Percentiles rank a stretch among this genome's conserved stretches.
Conservation (phyloP, 2,888 invertebrate species). For the Loripinus fragilis region DNA sequence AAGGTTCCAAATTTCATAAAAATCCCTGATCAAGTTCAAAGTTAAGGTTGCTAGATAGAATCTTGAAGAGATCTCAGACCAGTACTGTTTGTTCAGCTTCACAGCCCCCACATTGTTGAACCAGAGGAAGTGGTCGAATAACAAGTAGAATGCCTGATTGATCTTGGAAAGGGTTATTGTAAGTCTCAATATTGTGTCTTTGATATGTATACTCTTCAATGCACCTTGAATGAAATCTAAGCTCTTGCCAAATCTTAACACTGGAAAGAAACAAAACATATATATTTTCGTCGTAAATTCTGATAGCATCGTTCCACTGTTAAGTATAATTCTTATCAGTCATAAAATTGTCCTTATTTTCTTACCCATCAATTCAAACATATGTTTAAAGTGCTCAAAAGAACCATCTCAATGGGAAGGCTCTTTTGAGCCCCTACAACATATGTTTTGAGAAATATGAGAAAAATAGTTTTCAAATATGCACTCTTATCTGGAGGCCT, state of each 20-base stretch:
- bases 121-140: conserved; percentile 95
- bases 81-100: conserved; percentile 89
- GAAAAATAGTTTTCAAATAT: too few relatives aligned
- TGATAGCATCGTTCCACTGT: too few relatives aligned
- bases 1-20: conserved; percentile 87
- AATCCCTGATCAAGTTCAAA: conserved; percentile 91
- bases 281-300: too few relatives aligned
- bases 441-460: too few relatives aligned
- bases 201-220: conserved; percentile 89
- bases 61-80: conserved; percentile 87
- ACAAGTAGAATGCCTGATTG: conserved; percentile 90
- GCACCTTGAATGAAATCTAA: conserved; percentile 91
- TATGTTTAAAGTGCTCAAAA: too few relatives aligned
- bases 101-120: conserved; percentile 85
- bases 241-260: conserved; percentile 93
- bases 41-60: conserved; percentile 94
- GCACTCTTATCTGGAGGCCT: too few relatives aligned
- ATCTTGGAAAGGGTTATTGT: conserved; percentile 92
- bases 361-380: too few relatives aligned
- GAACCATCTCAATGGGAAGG: too few relatives aligned
- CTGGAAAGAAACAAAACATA: conserved; percentile 84
- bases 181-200: conserved; percentile 88
- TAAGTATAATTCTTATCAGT: too few relatives aligned
- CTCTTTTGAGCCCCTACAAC: too few relatives aligned
- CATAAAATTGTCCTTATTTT: too few relatives aligned